Percentiles rank a stretch among this genome's conserved stretches.
These are phyloP conservation scores for Cecropterus lyciades DNA, from an alignment of 1,140 invertebrate species.

Conservation along the genomic window DNA sequence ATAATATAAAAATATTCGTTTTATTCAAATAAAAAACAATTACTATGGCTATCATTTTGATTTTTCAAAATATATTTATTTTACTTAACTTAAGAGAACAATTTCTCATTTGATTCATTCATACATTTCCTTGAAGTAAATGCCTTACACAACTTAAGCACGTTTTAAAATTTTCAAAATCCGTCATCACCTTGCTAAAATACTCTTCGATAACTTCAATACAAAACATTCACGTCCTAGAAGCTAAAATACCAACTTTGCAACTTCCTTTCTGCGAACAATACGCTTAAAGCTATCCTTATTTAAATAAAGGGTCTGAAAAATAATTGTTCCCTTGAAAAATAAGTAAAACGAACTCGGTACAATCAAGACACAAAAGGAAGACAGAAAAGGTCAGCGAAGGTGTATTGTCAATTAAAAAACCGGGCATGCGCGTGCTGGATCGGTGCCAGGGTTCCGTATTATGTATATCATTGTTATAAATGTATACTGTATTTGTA, in stretches of 20 bases:
- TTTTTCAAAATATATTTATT: too few relatives aligned
- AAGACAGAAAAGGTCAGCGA: conserved; percentile 34
- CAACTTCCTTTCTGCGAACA: conserved; percentile 17
- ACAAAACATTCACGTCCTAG: background rate
- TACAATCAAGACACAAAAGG: conserved; percentile 39
- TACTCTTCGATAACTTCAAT: background rate
- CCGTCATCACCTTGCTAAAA: too few relatives aligned
- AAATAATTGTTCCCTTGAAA: conserved; percentile 37
- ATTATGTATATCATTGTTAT: background rate
- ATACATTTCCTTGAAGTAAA: too few relatives aligned
- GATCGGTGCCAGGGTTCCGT: background rate
- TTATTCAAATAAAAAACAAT: too few relatives aligned
- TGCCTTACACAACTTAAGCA: too few relatives aligned
- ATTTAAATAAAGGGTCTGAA: conserved; percentile 37
- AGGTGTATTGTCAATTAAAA: conserved; percentile 42
- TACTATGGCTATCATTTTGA: too few relatives aligned
- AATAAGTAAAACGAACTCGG: conserved; percentile 29
- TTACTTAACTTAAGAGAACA: too few relatives aligned
- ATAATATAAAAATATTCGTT: too few relatives aligned
- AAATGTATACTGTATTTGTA: too few relatives aligned
- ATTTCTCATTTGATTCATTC: too few relatives aligned
- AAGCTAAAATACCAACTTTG: conserved; percentile 11
- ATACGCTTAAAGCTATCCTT: conserved; percentile 13
- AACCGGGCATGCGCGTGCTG: conserved; percentile 9
- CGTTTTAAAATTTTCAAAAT: too few relatives aligned